Evolutionary conservation across 1,140 invertebrate genomes (phyloP).

Genomic region (Eueides isabella): DNA sequence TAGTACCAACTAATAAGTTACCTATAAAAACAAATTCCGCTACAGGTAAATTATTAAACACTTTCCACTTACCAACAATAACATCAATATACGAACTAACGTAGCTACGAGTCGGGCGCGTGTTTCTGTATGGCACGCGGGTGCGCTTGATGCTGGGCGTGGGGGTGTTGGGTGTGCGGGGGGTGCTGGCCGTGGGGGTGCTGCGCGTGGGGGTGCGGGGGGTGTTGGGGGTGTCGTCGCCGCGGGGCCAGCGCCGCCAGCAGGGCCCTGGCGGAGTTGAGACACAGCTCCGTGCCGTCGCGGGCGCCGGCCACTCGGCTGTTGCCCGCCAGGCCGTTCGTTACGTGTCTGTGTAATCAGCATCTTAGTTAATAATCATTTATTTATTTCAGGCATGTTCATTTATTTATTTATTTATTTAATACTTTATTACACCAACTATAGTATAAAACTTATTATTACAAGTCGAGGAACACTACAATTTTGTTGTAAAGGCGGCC

Average conservation of each 20-base stretch:
- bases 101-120: neutral
- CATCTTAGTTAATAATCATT: too few relatives aligned
- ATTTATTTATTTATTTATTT: too few relatives aligned
- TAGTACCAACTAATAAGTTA: too few relatives aligned
- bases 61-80: too few relatives aligned
- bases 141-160: neutral
- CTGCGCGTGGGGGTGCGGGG: neutral
- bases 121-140: constrained; percentile 3
- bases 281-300: constrained; percentile 66
- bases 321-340: constrained; percentile 62
- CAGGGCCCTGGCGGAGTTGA: constrained; percentile 52
- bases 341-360: constrained; percentile 64
- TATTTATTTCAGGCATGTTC: too few relatives aligned
- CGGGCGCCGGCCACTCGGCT: constrained; percentile 53
- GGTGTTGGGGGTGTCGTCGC: constrained; percentile 27
- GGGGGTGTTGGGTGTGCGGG: neutral
- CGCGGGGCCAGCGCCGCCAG: constrained; percentile 44
- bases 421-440: too few relatives aligned
- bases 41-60: too few relatives aligned
- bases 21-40: too few relatives aligned
- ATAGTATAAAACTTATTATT: too few relatives aligned
- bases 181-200: neutral
- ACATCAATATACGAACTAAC: too few relatives aligned
- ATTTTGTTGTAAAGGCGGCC: too few relatives aligned
- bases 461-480: too few relatives aligned